Evolutionary conservation across 2,113 vertebrate species (phyloP).

Genomic region (Chascanopsetta lugubris): DNA sequence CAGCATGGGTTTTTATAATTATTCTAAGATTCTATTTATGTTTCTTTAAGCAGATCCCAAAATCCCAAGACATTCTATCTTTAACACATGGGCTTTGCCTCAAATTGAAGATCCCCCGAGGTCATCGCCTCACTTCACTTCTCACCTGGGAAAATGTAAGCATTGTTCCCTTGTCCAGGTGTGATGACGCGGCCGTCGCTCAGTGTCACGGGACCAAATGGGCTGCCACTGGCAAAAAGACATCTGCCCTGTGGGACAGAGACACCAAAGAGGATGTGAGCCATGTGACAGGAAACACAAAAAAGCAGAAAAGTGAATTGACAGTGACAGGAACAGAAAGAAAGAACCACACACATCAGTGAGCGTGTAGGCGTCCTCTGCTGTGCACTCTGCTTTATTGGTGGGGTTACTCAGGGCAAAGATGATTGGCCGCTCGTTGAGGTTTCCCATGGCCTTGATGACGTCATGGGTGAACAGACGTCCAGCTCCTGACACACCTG

Average conservation of each 20-base stretch:
- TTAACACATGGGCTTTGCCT: background rate
- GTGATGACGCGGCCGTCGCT: conserved; percentile 86
- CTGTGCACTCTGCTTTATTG: conserved; percentile 91
- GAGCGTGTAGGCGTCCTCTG: conserved; percentile 91
- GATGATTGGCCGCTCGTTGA: conserved; percentile 91
- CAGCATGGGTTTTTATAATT: background rate
- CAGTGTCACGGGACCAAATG: conserved; percentile 89
- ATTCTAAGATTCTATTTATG: background rate
- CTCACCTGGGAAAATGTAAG: conserved; percentile 96
- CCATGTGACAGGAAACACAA: background rate
- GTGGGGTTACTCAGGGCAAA: conserved; percentile 98
- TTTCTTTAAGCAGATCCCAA: background rate
- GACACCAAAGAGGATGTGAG: background rate
- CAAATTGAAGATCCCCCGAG: no score
- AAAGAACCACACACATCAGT: conserved; percentile 82
- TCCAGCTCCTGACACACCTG: conserved; percentile 95
- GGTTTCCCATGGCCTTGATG: conserved; percentile 86
- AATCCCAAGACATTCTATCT: no score
- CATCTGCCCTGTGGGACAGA: conserved; percentile 85
- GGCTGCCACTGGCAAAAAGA: conserved; percentile 96
- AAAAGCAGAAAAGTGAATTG: background rate
- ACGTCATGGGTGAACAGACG: conserved; percentile 89
- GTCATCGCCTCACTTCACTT: background rate
- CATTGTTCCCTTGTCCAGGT: conserved; percentile 96
- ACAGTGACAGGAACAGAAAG: background rate